Evolutionary conservation across 2,113 vertebrate genomes (phyloP).

Genomic region (Puntigrus tetrazona): DNA sequence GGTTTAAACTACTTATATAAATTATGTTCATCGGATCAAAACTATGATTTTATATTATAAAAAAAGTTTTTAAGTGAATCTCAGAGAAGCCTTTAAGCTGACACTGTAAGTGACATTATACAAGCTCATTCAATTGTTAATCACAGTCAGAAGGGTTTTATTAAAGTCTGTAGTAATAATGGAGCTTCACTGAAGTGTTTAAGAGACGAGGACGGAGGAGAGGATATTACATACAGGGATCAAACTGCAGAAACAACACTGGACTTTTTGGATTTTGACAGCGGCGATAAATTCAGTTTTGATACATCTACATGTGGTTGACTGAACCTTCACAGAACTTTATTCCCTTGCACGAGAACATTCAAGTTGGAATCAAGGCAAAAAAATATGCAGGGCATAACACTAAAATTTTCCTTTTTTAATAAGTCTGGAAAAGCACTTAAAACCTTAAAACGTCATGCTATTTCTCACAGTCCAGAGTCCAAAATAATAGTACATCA

Average conservation of each 20-base stretch:
- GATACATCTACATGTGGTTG: not conserved
- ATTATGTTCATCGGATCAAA: not conserved
- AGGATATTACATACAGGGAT: not conserved
- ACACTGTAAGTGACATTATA: not conserved
- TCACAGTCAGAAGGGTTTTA: not conserved
- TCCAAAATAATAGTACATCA: not conserved
- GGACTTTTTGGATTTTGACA: not conserved
- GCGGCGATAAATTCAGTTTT: not conserved
- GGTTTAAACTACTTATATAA: not conserved
- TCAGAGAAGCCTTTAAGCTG: not conserved
- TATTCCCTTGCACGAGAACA: not conserved
- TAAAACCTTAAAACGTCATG: not conserved
- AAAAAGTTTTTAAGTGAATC: not conserved
- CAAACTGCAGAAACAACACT: not conserved
- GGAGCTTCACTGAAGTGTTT: not conserved
- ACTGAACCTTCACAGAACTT: not conserved
- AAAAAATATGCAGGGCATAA: not conserved
- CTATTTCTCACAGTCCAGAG: not conserved
- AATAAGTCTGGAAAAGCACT: conserved; percentile 7
- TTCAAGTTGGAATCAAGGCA: not conserved
- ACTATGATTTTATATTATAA: not conserved
- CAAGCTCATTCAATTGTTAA: not conserved
- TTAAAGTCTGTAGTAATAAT: not conserved
- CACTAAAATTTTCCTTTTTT: conserved; percentile 4
- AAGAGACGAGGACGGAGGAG: not conserved